Conservation (phyloP, 2,888 invertebrate species). For the Hymenopus coronatus region DNA sequence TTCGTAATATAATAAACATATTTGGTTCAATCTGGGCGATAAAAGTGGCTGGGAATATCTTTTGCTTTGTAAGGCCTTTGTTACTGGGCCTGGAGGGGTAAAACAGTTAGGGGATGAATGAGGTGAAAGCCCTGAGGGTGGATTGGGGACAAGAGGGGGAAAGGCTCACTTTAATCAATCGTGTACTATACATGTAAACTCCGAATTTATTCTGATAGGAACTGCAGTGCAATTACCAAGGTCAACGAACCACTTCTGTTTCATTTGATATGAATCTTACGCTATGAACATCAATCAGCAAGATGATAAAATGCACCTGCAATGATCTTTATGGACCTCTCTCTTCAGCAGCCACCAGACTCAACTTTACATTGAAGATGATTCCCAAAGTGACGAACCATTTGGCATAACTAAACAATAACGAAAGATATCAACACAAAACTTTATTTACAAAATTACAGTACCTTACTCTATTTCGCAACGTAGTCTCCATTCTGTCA, state of each 20-base stretch:
- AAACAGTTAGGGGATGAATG: slow-evolving; percentile 24
- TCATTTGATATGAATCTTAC: no score
- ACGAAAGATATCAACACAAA: no score
- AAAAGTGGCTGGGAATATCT: slow-evolving; percentile 23
- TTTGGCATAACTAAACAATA: no score
- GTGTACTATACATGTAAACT: slow-evolving; percentile 16
- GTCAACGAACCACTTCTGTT: neutral
- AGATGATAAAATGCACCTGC: no score
- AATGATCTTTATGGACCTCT: no score
- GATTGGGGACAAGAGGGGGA: neutral
- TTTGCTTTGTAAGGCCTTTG: slow-evolving; percentile 29
- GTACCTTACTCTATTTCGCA: no score
- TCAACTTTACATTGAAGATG: no score
- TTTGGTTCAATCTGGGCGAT: neutral
- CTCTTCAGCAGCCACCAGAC: no score
- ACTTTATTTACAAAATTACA: no score
- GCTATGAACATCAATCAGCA: no score
- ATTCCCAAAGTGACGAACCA: no score
- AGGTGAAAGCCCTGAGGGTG: neutral
- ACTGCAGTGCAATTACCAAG: neutral
- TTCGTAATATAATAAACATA: neutral
- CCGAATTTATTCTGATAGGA: neutral
- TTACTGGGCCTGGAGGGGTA: slow-evolving; percentile 24
- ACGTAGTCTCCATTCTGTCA: no score
- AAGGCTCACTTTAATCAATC: slow-evolving; percentile 28